These are phyloP conservation scores for Elanoides forficatus DNA, from an alignment of 2,113 vertebrate species.

Conservation along the genomic window DNA sequence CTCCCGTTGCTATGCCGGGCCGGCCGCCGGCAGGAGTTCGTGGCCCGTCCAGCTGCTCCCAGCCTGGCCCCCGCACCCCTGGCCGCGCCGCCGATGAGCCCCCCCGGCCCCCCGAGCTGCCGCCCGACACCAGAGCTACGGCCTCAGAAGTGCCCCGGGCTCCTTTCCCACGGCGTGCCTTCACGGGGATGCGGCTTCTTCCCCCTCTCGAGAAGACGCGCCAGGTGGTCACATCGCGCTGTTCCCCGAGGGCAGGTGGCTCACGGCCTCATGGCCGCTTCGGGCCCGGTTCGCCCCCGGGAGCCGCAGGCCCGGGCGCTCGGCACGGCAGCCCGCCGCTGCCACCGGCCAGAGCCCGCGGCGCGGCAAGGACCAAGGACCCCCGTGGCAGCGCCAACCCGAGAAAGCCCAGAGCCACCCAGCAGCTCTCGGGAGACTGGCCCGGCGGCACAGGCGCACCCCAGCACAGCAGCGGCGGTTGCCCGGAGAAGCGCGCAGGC, in stretches of 20 bases:
- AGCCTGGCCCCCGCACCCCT: not conserved
- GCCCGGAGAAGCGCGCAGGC: not conserved
- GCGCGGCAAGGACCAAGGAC: not conserved
- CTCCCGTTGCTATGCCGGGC: conserved; percentile 42
- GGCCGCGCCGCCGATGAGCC: not conserved
- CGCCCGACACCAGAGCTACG: not conserved
- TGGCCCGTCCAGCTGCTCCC: conserved; percentile 24
- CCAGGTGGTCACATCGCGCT: rapidly evolving
- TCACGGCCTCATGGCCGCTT: rapidly evolving
- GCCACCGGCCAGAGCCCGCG: not conserved
- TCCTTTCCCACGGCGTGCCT: not conserved
- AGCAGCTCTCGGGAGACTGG: not conserved
- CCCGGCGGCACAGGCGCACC: not conserved
- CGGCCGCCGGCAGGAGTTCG: conserved; percentile 15
- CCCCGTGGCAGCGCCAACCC: rapidly evolving
- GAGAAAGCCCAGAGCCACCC: not conserved
- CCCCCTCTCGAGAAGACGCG: not conserved
- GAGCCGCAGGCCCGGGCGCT: not conserved
- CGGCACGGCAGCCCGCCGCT: not conserved
- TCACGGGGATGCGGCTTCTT: rapidly evolving
- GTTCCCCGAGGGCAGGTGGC: not conserved
- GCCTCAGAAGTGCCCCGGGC: not conserved
- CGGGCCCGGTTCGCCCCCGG: not conserved
- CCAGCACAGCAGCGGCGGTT: not conserved
- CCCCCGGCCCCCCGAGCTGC: not conserved